Evolutionary conservation across 2,797 vertebrate genomes (phyloP).

Genomic region (Pseudocheirus occidentalis): DNA sequence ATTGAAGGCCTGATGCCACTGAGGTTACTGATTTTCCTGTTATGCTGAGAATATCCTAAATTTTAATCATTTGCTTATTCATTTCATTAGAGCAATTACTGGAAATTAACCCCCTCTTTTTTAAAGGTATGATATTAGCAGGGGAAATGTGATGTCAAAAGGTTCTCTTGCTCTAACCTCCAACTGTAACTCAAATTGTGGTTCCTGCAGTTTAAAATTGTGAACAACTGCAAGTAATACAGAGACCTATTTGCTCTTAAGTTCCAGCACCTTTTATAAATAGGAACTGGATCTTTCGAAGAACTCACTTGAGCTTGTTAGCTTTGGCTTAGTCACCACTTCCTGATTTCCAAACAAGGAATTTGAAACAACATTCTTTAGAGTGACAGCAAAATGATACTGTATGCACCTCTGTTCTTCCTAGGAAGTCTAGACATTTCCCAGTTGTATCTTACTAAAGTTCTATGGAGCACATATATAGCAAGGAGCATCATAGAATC

Average conservation of each 20-base stretch:
- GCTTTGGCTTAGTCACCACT: constrained; percentile 30
- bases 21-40: constrained; percentile 55
- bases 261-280: background rate
- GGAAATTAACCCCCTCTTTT: background rate
- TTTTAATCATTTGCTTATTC: constrained; percentile 4
- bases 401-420: background rate
- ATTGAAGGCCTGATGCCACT: constrained; percentile 34
- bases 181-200: background rate
- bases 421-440: background rate
- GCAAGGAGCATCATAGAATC: background rate
- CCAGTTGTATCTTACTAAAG: background rate
- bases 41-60: constrained; percentile 42
- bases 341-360: constrained; percentile 14
- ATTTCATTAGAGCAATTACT: background rate
- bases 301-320: constrained; percentile 18
- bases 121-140: background rate
- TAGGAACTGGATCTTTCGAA: background rate
- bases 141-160: background rate
- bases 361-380: constrained; percentile 7
- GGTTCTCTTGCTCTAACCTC: background rate
- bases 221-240: constrained; percentile 5
- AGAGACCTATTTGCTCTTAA: background rate
- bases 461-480: background rate
- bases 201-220: background rate
- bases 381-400: constrained; percentile 37